A percentile compares a stretch with the other conserved stretches of the same genome.
Evolutionary conservation across 1,140 invertebrate genomes (phyloP).

Genomic region (Trachelipus rathkii): DNA sequence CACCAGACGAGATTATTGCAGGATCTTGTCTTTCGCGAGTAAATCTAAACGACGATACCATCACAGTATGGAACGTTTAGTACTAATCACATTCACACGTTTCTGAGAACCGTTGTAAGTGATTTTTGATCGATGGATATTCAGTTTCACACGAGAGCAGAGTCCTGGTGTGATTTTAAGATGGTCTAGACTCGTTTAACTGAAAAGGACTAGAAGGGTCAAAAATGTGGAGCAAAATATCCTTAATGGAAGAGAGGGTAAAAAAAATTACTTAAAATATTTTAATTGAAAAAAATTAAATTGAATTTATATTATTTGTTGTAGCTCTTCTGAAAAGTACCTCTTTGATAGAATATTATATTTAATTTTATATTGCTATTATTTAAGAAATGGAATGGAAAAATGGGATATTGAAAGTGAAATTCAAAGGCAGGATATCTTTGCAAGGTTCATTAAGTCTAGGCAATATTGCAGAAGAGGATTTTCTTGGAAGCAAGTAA

Average conservation of each 20-base stretch:
- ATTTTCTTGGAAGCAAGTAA: slow-evolving; percentile 70
- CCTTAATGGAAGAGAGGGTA: slow-evolving; percentile 36
- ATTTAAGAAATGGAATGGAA: not conserved
- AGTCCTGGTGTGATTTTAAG: slow-evolving; percentile 17
- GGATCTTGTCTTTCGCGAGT: slow-evolving; percentile 64
- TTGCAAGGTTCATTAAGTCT: slow-evolving; percentile 66
- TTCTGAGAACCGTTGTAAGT: not conserved
- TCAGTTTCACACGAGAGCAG: slow-evolving; percentile 33
- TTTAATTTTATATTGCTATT: no score
- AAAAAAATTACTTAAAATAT: not conserved
- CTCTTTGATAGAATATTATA: not conserved
- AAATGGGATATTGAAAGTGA: not conserved
- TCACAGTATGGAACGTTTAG: slow-evolving; percentile 32
- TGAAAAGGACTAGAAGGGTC: slow-evolving; percentile 27
- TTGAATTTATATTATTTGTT: no score
- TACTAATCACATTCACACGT: not conserved
- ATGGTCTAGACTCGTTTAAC: not conserved
- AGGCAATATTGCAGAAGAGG: slow-evolving; percentile 73
- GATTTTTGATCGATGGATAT: slow-evolving; percentile 34
- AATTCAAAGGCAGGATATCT: slow-evolving; percentile 16
- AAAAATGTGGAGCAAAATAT: slow-evolving; percentile 33
- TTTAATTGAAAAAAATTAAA: no score
- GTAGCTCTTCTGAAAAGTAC: no score
- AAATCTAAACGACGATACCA: slow-evolving; percentile 78
- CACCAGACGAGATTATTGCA: no score